Conservation (phyloP, 2,113 vertebrate genomes). For the Thermophis baileyi region DNA sequence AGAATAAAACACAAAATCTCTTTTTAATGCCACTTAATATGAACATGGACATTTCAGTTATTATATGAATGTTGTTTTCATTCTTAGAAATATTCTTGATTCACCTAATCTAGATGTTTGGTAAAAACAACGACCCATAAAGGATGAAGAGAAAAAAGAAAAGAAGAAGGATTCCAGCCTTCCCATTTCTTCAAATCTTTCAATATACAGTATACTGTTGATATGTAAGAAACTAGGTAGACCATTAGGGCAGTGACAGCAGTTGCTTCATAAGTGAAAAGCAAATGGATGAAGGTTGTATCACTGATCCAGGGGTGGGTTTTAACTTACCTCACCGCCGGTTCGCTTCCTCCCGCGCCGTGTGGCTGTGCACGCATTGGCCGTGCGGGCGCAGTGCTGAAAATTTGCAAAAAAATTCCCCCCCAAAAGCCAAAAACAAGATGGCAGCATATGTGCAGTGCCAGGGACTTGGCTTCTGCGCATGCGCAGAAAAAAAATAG, state of each 20-base stretch:
- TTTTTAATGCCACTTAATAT: too few species aligned
- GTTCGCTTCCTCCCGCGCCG: too few species aligned
- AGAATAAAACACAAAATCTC: neutral
- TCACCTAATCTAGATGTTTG: neutral
- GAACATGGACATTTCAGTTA: neutral
- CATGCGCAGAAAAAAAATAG: too few species aligned
- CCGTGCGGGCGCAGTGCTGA: too few species aligned
- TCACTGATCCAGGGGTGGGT: too few species aligned
- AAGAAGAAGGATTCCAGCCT: neutral
- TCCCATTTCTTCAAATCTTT: neutral
- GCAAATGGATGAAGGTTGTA: slow-evolving; percentile 14
- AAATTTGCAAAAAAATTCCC: too few species aligned
- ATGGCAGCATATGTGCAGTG: too few species aligned
- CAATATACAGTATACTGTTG: neutral
- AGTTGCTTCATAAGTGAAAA: neutral
- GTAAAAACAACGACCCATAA: neutral
- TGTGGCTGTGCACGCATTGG: too few species aligned
- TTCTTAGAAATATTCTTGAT: neutral
- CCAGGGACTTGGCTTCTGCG: too few species aligned
- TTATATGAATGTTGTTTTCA: neutral
- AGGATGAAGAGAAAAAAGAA: neutral
- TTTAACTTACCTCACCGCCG: too few species aligned
- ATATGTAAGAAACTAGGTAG: neutral
- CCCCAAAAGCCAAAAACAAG: too few species aligned
- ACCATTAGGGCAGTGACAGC: slow-evolving; percentile 3